Conservation (phyloP, 2,113 vertebrate genomes). For the Pterocles gutturalis region DNA sequence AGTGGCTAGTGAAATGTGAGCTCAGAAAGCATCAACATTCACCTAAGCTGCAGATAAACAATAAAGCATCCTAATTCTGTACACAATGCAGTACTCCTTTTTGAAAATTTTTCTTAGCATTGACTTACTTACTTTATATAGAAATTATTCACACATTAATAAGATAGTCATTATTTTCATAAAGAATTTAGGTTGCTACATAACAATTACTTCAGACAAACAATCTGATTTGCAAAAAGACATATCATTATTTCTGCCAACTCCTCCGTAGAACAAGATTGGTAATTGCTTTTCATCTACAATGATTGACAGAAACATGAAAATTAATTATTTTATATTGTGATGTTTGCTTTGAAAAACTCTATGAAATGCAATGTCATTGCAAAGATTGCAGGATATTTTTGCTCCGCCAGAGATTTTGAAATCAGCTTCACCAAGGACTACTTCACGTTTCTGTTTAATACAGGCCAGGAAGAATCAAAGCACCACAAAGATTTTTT, state of each 20-base stretch:
- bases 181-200: slow-evolving; percentile 26
- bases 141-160: background rate
- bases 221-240: background rate
- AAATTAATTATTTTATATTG: background rate
- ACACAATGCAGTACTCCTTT: background rate
- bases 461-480: background rate
- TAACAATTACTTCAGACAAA: slow-evolving; percentile 6
- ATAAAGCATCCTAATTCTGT: background rate
- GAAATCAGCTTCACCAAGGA: background rate
- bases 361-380: background rate
- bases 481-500: background rate
- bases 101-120: background rate
- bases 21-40: background rate
- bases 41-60: background rate
- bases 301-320: background rate
- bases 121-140: background rate
- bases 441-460: background rate
- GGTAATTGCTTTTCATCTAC: slow-evolving; percentile 20
- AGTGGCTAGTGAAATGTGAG: background rate
- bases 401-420: background rate
- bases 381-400: background rate
- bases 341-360: background rate
- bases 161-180: slow-evolving; percentile 51
- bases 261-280: background rate
- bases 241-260: background rate